These are phyloP conservation scores for Drosophila incognita DNA, from an alignment of 2,888 invertebrate genomes.

Conservation along the genomic window DNA sequence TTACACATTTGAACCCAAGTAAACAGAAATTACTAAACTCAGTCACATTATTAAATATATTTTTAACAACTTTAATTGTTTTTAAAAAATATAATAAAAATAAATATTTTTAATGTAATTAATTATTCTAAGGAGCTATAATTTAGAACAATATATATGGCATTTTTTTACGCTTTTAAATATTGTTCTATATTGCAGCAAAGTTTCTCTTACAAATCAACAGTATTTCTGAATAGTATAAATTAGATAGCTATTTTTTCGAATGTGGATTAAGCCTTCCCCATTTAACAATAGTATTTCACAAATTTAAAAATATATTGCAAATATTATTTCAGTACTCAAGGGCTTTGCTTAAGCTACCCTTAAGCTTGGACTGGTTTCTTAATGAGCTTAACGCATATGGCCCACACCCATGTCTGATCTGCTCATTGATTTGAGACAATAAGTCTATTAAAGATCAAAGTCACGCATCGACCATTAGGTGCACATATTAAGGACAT, in stretches of 20 bases:
- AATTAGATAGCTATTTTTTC: not conserved
- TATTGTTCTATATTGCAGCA: not conserved
- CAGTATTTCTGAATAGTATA: not conserved
- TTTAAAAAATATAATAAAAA: no score
- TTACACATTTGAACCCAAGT: not conserved
- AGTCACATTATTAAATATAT: no score
- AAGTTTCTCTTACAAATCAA: not conserved
- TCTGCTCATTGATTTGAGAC: slow-evolving; percentile 22
- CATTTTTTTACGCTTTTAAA: no score
- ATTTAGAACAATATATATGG: no score
- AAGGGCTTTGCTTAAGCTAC: not conserved
- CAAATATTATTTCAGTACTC: not conserved
- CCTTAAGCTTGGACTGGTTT: slow-evolving; percentile 3
- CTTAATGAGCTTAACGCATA: slow-evolving; percentile 20
- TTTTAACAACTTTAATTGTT: no score
- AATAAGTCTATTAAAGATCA: slow-evolving; percentile 26
- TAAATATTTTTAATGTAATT: no score
- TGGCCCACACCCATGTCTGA: slow-evolving; percentile 1
- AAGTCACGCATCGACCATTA: slow-evolving; percentile 49
- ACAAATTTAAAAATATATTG: not conserved
- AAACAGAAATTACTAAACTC: not conserved
- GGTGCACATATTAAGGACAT: slow-evolving; percentile 52
- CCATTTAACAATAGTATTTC: not conserved
- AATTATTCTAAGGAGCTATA: no score
- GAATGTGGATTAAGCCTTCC: not conserved